A percentile compares a stretch with the other conserved stretches of the same genome.
These are phyloP conservation scores for Poeciliopsis turneri DNA, from an alignment of 2,797 vertebrate species.

Conservation along the genomic window DNA sequence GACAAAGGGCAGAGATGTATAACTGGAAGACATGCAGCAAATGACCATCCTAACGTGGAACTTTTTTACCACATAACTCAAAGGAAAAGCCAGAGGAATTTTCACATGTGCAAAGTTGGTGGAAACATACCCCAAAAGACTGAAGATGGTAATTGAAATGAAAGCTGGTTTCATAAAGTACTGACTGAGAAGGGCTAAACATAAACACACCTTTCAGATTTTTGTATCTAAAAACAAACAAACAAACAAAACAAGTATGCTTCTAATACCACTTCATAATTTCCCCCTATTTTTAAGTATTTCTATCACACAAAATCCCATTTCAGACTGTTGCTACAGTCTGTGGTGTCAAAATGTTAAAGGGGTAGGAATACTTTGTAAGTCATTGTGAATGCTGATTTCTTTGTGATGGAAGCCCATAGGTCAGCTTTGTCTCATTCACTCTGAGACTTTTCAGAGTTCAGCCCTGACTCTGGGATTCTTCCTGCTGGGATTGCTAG, in stretches of 20 bases:
- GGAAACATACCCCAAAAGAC: not conserved
- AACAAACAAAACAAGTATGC: no score
- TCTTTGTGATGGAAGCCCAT: constrained; percentile 1
- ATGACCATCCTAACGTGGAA: not conserved
- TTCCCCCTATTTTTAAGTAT: not conserved
- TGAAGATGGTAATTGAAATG: not conserved
- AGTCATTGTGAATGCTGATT: not conserved
- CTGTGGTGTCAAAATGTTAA: not conserved
- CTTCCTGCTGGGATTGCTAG: constrained; percentile 46
- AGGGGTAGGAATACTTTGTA: not conserved
- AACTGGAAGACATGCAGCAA: not conserved
- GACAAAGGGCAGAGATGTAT: not conserved
- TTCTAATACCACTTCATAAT: not conserved
- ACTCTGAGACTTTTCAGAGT: constrained; percentile 15
- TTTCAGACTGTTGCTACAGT: not conserved
- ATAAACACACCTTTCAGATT: not conserved
- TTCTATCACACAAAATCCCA: not conserved
- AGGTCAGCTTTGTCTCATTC: constrained; percentile 25
- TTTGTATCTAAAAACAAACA: not conserved
- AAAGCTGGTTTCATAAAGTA: not conserved
- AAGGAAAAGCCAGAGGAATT: not conserved
- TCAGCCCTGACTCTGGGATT: constrained; percentile 6
- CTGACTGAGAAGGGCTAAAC: not conserved
- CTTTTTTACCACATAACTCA: not conserved
- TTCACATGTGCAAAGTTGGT: not conserved